These are phyloP conservation scores for Mythimna albipuncta DNA, from an alignment of 2,888 invertebrate genomes.

Conservation along the genomic window DNA sequence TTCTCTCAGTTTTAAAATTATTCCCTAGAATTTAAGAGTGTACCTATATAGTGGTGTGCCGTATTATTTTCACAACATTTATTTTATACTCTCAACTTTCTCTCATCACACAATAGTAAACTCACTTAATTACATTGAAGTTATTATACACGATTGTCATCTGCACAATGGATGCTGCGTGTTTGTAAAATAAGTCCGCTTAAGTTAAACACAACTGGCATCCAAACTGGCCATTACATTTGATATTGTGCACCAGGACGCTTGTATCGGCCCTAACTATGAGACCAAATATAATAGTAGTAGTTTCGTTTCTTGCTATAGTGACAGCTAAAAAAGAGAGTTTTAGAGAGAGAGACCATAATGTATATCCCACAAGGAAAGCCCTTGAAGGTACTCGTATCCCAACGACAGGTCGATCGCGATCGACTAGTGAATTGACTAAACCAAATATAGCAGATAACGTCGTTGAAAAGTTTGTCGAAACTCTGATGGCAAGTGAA, in stretches of 20 bases:
- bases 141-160: slow-evolving; percentile 68
- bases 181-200: slow-evolving; percentile 58
- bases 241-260: slow-evolving; percentile 36
- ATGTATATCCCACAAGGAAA: slow-evolving; percentile 33
- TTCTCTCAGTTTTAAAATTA: no score
- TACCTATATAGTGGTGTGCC: background rate
- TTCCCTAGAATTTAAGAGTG: background rate
- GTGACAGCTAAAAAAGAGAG: slow-evolving; percentile 43
- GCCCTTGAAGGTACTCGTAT: slow-evolving; percentile 34
- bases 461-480: slow-evolving; percentile 83
- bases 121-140: slow-evolving; percentile 29
- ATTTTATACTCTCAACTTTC: background rate
- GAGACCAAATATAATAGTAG: slow-evolving; percentile 51
- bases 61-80: slow-evolving; percentile 43
- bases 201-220: slow-evolving; percentile 54
- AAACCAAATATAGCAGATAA: slow-evolving; percentile 66
- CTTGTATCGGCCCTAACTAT: slow-evolving; percentile 57
- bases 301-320: slow-evolving; percentile 46
- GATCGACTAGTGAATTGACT: slow-evolving; percentile 1
- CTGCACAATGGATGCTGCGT: slow-evolving; percentile 62
- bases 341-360: slow-evolving; percentile 31
- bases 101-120: background rate
- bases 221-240: slow-evolving; percentile 53
- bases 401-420: slow-evolving; percentile 59
- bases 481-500: slow-evolving; percentile 82